Conservation (phyloP, 2,888 invertebrate genomes). For the Lepidochitona cinerea region DNA sequence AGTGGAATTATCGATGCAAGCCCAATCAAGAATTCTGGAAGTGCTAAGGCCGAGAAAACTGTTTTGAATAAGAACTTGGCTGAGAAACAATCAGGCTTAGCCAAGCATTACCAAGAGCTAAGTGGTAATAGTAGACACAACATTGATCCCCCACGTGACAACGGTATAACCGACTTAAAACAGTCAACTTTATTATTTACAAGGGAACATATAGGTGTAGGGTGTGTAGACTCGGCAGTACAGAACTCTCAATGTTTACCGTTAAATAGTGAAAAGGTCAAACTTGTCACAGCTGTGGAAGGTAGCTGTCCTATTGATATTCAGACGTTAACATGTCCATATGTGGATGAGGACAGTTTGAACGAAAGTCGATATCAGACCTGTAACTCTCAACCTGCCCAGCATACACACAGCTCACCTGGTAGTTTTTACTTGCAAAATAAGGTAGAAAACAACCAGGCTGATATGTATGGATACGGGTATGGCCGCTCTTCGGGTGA, state of each 20-base stretch:
- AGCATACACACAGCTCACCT: neutral
- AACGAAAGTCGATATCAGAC: neutral
- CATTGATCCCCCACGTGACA: neutral
- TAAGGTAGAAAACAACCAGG: neutral
- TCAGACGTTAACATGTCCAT: neutral
- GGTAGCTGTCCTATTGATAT: neutral
- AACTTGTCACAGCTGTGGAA: neutral
- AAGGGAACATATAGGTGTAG: neutral
- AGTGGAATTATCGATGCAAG: neutral
- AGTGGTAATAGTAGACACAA: neutral
- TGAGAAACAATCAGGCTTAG: neutral
- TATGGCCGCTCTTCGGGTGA: neutral
- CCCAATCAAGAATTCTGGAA: neutral
- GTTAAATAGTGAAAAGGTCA: neutral
- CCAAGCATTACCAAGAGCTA: neutral
- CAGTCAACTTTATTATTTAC: neutral
- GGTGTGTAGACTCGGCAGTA: neutral
- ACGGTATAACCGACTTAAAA: neutral
- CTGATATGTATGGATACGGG: neutral
- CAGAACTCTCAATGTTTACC: neutral
- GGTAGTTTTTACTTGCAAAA: no score
- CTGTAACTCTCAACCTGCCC: neutral
- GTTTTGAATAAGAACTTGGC: neutral
- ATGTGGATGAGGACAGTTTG: neutral
- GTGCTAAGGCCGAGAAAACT: neutral